A percentile compares a stretch with the other conserved stretches of the same genome.
phyloP scores from a whole-genome alignment of 1,140 invertebrate genomes.

The Cotesia chilonis region DNA sequence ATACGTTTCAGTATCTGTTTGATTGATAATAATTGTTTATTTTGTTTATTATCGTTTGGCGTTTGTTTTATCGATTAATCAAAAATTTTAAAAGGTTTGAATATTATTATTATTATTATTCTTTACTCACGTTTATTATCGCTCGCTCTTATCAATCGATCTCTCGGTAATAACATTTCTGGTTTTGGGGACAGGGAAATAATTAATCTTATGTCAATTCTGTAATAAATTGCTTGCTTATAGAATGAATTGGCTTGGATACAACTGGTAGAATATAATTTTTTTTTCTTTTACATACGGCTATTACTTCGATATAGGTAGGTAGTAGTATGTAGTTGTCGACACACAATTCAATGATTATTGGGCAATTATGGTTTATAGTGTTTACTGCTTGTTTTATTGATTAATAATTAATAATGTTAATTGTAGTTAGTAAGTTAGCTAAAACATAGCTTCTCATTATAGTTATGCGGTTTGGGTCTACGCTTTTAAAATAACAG shows the following conservation, averaged over 20 bases:
- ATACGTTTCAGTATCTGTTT: constrained; percentile 57
- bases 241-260: constrained; percentile 65
- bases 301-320: constrained; percentile 68
- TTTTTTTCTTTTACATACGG: constrained; percentile 67
- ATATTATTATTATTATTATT: constrained; percentile 21
- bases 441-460: constrained; percentile 63
- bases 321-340: constrained; percentile 68
- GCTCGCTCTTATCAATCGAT: constrained; percentile 20
- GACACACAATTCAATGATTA: constrained; percentile 68
- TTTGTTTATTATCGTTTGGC: constrained; percentile 36
- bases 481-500: constrained; percentile 60
- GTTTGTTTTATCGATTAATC: constrained; percentile 31
- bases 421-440: constrained; percentile 68
- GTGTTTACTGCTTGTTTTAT: constrained; percentile 67
- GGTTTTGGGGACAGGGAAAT: constrained; percentile 13
- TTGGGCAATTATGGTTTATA: constrained; percentile 66
- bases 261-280: constrained; percentile 67
- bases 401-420: constrained; percentile 67
- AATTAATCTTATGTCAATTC: constrained; percentile 51
- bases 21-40: constrained; percentile 43
- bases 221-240: constrained; percentile 62
- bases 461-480: constrained; percentile 65
- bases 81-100: constrained; percentile 28
- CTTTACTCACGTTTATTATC: constrained; percentile 15
- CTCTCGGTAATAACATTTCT: constrained; percentile 19